Evolutionary conservation across 2,888 invertebrate species (phyloP).

Genomic region (Agrilus cyanescens): DNA sequence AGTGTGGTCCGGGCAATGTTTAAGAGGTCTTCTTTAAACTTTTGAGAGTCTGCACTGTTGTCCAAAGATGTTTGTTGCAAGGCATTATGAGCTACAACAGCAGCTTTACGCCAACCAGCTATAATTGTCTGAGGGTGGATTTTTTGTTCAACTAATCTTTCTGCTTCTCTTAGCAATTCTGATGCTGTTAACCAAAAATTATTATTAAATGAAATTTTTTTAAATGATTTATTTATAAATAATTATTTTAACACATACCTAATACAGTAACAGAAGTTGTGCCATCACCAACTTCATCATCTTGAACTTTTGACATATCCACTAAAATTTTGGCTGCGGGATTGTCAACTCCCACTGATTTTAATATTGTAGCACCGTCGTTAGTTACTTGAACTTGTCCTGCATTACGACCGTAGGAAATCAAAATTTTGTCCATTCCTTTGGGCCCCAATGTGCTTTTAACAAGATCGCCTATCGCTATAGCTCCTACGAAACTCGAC

Average conservation of each 20-base stretch:
- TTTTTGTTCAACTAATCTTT: conserved; percentile 83
- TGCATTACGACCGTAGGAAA: conserved; percentile 66
- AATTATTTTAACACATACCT: conserved; percentile 36
- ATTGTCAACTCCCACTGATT: conserved; percentile 94
- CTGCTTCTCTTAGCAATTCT: conserved; percentile 90
- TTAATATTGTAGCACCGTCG: conserved; percentile 97
- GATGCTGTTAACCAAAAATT: conserved; percentile 49
- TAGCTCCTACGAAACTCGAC: conserved; percentile 96
- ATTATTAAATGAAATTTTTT: neutral
- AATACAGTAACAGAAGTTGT: conserved; percentile 98
- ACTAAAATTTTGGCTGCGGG: conserved; percentile 98
- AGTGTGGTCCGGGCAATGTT: conserved; percentile 97
- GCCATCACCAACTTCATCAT: conserved; percentile 99
- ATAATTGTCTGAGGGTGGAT: conserved; percentile 98
- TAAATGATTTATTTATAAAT: neutral
- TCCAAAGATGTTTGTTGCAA: conserved; percentile 68
- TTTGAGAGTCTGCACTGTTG: conserved; percentile 65
- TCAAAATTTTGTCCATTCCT: conserved; percentile 93
- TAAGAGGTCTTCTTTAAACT: conserved; percentile 77
- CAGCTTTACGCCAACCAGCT: conserved; percentile 86
- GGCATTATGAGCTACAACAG: conserved; percentile 72
- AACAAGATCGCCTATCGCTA: conserved; percentile 96
- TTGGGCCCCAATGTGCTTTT: conserved; percentile 98
- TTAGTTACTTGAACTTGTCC: conserved; percentile 93
- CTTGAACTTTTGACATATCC: conserved; percentile 97